phyloP scores from a whole-genome alignment of 2,113 vertebrate genomes.

The Grallaria varia region DNA sequence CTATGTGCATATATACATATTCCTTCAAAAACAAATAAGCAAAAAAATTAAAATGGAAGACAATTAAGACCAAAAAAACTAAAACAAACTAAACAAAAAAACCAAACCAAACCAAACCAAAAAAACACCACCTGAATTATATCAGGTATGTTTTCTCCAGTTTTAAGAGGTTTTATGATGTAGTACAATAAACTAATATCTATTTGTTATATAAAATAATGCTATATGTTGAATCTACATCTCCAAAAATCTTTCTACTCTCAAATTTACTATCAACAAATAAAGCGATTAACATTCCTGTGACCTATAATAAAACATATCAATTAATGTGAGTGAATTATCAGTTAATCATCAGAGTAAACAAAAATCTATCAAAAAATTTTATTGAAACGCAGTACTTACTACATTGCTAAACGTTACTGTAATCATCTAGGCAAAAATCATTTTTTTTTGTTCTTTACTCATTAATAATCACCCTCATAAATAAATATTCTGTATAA shows the following conservation, averaged over 20 bases:
- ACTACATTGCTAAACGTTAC: conserved; percentile 23
- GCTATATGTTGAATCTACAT: not conserved
- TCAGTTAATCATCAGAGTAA: conserved; percentile 57
- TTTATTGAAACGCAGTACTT: conserved; percentile 25
- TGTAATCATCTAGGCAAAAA: conserved; percentile 33
- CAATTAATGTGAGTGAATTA: conserved; percentile 21
- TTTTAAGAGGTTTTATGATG: not conserved
- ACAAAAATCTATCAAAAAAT: conserved; percentile 53
- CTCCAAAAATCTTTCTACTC: not conserved
- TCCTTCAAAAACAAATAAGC: not conserved
- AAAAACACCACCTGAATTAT: not conserved
- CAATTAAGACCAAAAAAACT: not conserved
- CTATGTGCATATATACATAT: not conserved
- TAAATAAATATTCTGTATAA: conserved; percentile 53
- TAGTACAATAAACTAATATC: not conserved
- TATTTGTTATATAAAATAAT: not conserved
- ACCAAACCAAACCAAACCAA: not conserved
- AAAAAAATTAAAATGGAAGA: not conserved
- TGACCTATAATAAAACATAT: conserved; percentile 37
- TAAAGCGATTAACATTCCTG: conserved; percentile 1
- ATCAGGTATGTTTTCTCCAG: not conserved
- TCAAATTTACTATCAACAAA: conserved; percentile 15
- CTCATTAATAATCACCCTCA: conserved; percentile 47
- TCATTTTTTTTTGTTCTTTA: conserved; percentile 46
- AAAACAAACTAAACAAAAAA: not conserved